Conservation (phyloP, 2,113 vertebrate species). For the Chiloscyllium plagiosum region DNA sequence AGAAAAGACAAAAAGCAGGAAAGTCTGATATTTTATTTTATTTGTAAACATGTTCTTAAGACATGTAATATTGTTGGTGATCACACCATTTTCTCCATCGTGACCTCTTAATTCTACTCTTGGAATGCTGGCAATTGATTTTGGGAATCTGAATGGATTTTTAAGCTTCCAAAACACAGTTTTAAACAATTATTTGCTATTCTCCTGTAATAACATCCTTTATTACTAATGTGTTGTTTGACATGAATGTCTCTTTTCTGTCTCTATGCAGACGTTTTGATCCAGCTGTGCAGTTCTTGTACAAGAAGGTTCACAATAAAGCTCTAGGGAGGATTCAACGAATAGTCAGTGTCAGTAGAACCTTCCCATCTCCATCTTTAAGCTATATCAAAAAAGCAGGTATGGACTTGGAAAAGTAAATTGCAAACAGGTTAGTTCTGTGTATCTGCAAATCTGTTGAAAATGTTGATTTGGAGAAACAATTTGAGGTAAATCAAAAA, state of each 20-base stretch:
- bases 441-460: not conserved
- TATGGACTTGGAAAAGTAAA: constrained; percentile 18
- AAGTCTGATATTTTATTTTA: not conserved
- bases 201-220: not conserved
- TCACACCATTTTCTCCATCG: not conserved
- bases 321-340: constrained; percentile 45
- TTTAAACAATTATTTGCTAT: not conserved
- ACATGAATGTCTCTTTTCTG: not conserved
- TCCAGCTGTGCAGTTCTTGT: constrained; percentile 48
- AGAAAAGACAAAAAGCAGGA: not conserved
- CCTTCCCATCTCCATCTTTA: constrained; percentile 39
- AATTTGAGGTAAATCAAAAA: not conserved
- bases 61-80: not conserved
- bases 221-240: not conserved
- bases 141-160: not conserved
- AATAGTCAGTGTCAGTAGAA: constrained; percentile 39
- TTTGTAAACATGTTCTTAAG: not conserved
- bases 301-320: constrained; percentile 41
- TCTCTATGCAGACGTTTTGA: constrained; percentile 46
- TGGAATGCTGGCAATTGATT: not conserved
- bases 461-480: not conserved
- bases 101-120: not conserved
- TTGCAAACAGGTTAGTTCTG: not conserved
- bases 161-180: no score
- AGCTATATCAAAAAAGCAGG: constrained; percentile 43